Evolutionary conservation across 2,113 vertebrate genomes (phyloP), one percentile per base, ranked within the genome.

Genomic region (Ptychochromis oligacanthus): DNA sequence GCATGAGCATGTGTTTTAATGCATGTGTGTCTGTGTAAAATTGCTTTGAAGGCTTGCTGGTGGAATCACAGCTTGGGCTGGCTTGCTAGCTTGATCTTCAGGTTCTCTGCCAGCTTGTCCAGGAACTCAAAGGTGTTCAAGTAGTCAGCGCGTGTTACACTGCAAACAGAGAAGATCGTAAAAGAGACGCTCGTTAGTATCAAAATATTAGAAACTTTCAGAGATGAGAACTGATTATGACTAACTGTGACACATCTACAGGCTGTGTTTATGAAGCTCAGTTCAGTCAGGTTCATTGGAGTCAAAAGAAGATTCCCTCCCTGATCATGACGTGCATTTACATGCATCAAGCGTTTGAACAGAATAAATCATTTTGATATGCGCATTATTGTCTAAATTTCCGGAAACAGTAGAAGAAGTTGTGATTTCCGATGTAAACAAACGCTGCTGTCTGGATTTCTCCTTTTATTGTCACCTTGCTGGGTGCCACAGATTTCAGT

Each of bases 101-200:
- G 93, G 93, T 99, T 99, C 93, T 98, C 97, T 40, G 96, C 97
- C 86, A 99, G 95, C 95, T 99, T 99, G 93, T 99, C 98, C 95
- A 99, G 91, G 94, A 99, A 99, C 81, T 98, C 97, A 89, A 99
- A 99, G 4, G 98, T 99, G 94, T 96, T 99, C 95, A 99, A 87
- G 95, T 97, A 99, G 94, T 99, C 98, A 1, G 97, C 95, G 15
- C 96, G 97, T 6, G 94, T 96, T 79, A 98, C 96, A 0, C 98
- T 99, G 93, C 18, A 77, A 52, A 91, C 8, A 80, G 24, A 65
- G 40, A 72, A 15, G 46, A 8, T 46, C 40, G 26, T 18, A 49
- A 4, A 31, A 54, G 43, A 62, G 28, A 34, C 24, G 22, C 24
- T 15, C 46, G 22, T 46, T 8, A 18, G 22, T 14, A 26, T 26